Percentiles rank a stretch among this genome's conserved stretches.
Conservation (phyloP, 2,113 vertebrate species). For the Thymallus thymallus region DNA sequence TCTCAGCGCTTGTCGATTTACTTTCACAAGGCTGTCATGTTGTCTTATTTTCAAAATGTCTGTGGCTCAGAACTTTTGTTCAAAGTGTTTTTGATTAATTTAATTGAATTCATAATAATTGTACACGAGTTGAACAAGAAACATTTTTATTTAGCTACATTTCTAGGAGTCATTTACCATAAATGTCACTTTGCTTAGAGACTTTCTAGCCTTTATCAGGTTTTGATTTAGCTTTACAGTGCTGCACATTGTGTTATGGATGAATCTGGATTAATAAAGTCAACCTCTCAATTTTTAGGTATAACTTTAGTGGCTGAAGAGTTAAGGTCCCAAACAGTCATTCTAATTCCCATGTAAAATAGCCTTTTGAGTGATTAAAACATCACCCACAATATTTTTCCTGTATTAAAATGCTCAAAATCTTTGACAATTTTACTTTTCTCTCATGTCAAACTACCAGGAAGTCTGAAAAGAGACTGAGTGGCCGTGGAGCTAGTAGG, state of each 20-base stretch:
- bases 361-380: no score
- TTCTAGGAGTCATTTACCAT: slow-evolving; percentile 61
- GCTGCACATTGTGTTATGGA: slow-evolving; percentile 34
- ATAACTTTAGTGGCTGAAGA: no score
- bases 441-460: no score
- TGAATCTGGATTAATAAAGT: no score
- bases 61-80: background rate
- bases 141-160: slow-evolving; percentile 45
- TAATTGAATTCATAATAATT: background rate
- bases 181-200: slow-evolving; percentile 58
- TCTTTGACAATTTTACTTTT: no score
- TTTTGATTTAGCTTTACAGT: slow-evolving; percentile 56
- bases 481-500: no score
- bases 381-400: no score
- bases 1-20: slow-evolving; percentile 1
- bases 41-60: background rate
- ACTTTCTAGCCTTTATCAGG: slow-evolving; percentile 52
- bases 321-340: no score
- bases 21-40: background rate
- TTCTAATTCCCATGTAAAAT: no score
- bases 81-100: background rate
- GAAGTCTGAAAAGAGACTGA: no score
- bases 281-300: no score
- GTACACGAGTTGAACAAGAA: slow-evolving; percentile 32
- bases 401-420: no score